Evolutionary conservation across 1,140 invertebrate species (phyloP).

Genomic region (Listronotus oregonensis): DNA sequence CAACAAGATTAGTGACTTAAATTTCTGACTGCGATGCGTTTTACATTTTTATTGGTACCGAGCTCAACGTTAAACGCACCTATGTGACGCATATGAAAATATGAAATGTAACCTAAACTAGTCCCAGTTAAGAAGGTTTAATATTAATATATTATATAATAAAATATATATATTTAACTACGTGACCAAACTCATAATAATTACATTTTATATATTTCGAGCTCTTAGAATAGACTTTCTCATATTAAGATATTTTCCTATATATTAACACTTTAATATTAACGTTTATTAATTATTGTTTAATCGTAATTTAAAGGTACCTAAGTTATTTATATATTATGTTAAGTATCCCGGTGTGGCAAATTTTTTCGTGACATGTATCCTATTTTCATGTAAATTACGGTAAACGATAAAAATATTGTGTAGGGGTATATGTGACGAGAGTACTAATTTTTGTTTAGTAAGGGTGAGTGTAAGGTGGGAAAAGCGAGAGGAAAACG

Average conservation of each 20-base stretch:
- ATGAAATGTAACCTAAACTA: slow-evolving; percentile 50
- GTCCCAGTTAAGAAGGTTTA: slow-evolving; percentile 51
- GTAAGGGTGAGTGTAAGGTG: slow-evolving; percentile 7
- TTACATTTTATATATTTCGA: slow-evolving; percentile 46
- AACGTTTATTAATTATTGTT: slow-evolving; percentile 50
- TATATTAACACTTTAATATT: slow-evolving; percentile 49
- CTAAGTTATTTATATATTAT: slow-evolving; percentile 39
- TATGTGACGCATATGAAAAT: slow-evolving; percentile 48
- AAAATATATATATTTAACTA: slow-evolving; percentile 45
- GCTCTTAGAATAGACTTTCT: slow-evolving; percentile 42
- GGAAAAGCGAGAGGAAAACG: neutral
- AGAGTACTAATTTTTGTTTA: slow-evolving; percentile 11
- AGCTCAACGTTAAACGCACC: slow-evolving; percentile 52
- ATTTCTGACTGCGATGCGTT: slow-evolving; percentile 41
- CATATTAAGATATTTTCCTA: slow-evolving; percentile 52
- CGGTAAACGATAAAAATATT: slow-evolving; percentile 19
- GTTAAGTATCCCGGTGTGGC: slow-evolving; percentile 39
- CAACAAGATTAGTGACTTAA: slow-evolving; percentile 36
- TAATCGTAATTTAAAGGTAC: slow-evolving; percentile 45
- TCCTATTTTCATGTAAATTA: slow-evolving; percentile 26
- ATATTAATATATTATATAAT: slow-evolving; percentile 41
- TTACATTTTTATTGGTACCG: slow-evolving; percentile 39
- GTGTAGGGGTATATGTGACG: slow-evolving; percentile 27
- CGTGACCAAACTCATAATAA: slow-evolving; percentile 51
- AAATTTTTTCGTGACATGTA: slow-evolving; percentile 46